Evolutionary conservation across 2,113 vertebrate species (phyloP), one percentile per base, ranked within the genome.

Genomic region (Halcyon senegalensis): DNA sequence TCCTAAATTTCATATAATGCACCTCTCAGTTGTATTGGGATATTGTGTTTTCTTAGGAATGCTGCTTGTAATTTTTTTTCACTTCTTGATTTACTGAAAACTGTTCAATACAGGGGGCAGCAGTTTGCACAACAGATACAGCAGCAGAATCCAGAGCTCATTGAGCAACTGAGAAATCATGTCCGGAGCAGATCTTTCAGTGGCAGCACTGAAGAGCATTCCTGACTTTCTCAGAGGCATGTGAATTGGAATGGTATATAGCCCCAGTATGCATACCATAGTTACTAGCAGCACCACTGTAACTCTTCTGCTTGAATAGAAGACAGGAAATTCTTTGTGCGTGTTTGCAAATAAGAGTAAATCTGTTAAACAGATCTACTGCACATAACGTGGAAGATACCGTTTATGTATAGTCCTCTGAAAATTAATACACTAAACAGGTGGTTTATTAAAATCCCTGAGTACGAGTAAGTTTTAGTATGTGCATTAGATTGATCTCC

Each of bases 41-140:
- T 72, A 60, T 77, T 9, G 27, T 69, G 9, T 48, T 84, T 77
- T 74, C 37, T 79, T 64, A 27, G 1, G 53, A 87, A 68, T 48
- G 43, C 21, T 88, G 58, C 64, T 31, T n/a, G 25, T 25, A 19
- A 2, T 30, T 46, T 16, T 48, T 72, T 91, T 92, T 82, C 23
- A 68, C 44, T 69, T 85, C 27, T 14, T 72, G 20, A 60, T 82
- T 89, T 69, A 93, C 93, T 73, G 90, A 64, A 91, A 93, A 94
- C 41, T 96, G 35, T 97, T 96, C 83, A 76, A 91, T 60, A 58
- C 98, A 99, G 99, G 81, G 99, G 99, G 35, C 99, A 99, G 94
- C 99, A 99, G 98, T 99, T 99, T 94, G 99, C 99, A 58, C 99
- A 99, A 96, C 99, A 99, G 98, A 99, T 99, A 96, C 99, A 99